These are phyloP conservation scores for Asteroscopus sphinx DNA, from an alignment of 2,888 invertebrate species.

Conservation along the genomic window DNA sequence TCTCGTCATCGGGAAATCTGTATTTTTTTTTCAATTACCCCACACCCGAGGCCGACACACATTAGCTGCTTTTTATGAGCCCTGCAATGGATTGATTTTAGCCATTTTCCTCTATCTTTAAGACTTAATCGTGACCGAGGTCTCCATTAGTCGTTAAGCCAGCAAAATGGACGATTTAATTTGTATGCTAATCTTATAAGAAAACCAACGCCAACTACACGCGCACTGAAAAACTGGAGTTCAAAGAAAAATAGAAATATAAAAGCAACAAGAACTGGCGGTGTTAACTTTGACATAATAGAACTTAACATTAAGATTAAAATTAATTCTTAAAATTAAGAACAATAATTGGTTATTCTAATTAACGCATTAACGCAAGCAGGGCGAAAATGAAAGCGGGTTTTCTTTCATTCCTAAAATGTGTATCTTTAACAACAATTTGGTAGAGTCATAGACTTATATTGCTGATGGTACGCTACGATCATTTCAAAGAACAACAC, in stretches of 20 bases:
- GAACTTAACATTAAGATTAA: neutral
- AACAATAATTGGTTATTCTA: too few relatives aligned
- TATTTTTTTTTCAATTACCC: too few relatives aligned
- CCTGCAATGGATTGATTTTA: constrained; percentile 25
- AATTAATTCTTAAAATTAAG: too few relatives aligned
- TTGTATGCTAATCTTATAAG: constrained; percentile 81
- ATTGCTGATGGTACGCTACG: too few relatives aligned
- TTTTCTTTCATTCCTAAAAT: too few relatives aligned
- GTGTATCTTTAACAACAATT: too few relatives aligned
- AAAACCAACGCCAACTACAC: constrained; percentile 56
- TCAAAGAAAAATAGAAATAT: constrained; percentile 36
- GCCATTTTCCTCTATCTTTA: constrained; percentile 65
- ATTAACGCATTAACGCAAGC: too few relatives aligned
- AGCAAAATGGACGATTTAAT: constrained; percentile 73
- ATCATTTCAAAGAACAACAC: constrained; percentile 15
- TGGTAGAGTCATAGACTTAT: too few relatives aligned
- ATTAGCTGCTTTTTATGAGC: constrained; percentile 34
- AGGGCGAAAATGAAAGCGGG: too few relatives aligned
- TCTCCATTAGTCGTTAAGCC: constrained; percentile 62
- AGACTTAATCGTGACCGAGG: constrained; percentile 68
- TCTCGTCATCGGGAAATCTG: too few relatives aligned
- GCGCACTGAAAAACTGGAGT: constrained; percentile 35
- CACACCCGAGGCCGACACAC: too few relatives aligned
- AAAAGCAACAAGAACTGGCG: constrained; percentile 1
- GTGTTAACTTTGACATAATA: constrained; percentile 25